A percentile compares a stretch with the other conserved stretches of the same genome.
phyloP scores from a whole-genome alignment of 1,140 invertebrate species.

The Pseudomyrmex flavicornis region DNA sequence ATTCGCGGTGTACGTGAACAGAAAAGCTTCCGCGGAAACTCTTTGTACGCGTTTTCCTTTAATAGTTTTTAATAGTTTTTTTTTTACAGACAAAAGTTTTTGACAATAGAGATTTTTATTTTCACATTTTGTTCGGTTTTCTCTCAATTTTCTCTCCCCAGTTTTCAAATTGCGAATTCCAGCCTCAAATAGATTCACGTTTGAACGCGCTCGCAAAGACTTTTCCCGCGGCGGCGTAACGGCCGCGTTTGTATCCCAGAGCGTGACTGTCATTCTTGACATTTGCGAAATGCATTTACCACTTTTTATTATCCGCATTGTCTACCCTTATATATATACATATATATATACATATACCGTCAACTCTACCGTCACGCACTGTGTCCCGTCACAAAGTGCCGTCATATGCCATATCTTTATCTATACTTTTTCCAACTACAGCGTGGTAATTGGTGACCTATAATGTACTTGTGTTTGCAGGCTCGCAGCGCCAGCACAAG shows the following conservation, averaged over 20 bases:
- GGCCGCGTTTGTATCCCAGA: too few species aligned
- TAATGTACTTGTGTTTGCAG: slow-evolving; percentile 88
- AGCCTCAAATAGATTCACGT: too few species aligned
- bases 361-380: slow-evolving; percentile 39
- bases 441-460: slow-evolving; percentile 83
- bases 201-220: neutral
- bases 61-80: neutral
- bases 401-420: slow-evolving; percentile 64
- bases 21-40: neutral
- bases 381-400: slow-evolving; percentile 69
- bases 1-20: slow-evolving; percentile 26
- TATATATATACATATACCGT: neutral
- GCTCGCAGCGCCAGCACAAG: slow-evolving; percentile 93
- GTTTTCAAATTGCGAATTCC: neutral
- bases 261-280: neutral
- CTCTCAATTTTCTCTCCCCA: neutral
- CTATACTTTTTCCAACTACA: slow-evolving; percentile 77
- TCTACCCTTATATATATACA: neutral
- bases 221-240: neutral
- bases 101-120: neutral
- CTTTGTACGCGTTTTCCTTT: neutral
- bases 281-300: slow-evolving; percentile 11
- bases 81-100: neutral
- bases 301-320: neutral
- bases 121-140: neutral